Evolutionary conservation across 2,113 vertebrate species (phyloP), one percentile per base, ranked within the genome.

Genomic region (Dolichotis patagonum): DNA sequence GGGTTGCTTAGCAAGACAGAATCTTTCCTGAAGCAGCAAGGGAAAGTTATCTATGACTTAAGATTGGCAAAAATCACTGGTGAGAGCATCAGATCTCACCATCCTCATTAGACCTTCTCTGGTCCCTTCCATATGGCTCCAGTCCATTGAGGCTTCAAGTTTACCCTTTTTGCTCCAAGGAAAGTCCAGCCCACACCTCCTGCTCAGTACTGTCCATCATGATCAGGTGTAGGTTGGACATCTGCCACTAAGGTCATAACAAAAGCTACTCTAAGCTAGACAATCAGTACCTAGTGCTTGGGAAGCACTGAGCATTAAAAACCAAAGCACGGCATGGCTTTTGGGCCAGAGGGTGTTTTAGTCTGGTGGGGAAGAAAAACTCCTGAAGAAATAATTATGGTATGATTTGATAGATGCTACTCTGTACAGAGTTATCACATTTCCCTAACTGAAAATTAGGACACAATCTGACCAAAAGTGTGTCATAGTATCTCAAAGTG

Each of bases 401-500:
- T 38, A 56, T 54, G 60, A 78, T 62, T 46, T 92, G 58, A 93
- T 82, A 85, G 75, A 90, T 67, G n/a, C n/a, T 92, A 11, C 67
- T 83, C 63, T 67, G 58, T 52, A 90, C 41, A 84, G 20, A 92
- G 56, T 32, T 71, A 89, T 63, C 14, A 91, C 28, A 30, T n/a
- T 96, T 95, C 92, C 85, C 71, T 77, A 94, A 88, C 71, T 56
- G 49, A 85, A 80, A 56, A 43, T 81, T 24, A 87, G 83, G 38
- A 63, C 20, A 78, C 28, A 85, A 14, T 49, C 83, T 86, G 67
- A 92, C 58, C 82, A 28, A 17, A 8, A 35, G 11, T 20, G 17
- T 80, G 77, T 80, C 19, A 54, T 22, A 38, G 54, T 32, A 56
- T 49, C 60, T 67, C 60, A 95, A 85, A 84, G 46, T 85, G 83